These are phyloP conservation scores for Laticauda colubrina DNA, from an alignment of 2,113 vertebrate genomes.

Conservation along the genomic window DNA sequence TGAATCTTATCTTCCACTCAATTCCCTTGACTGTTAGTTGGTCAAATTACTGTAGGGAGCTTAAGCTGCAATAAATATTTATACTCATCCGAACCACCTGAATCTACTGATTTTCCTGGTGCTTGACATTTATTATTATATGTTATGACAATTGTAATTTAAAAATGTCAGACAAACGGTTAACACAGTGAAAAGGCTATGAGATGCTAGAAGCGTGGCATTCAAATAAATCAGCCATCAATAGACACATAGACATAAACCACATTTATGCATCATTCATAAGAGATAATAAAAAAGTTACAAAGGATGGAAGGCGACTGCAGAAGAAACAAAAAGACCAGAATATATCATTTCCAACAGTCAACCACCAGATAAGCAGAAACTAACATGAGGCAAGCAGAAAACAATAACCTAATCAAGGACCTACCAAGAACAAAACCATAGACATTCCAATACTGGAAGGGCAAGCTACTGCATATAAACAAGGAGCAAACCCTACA, in stretches of 20 bases:
- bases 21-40: background rate
- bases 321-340: background rate
- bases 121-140: background rate
- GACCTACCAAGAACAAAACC: too few relatives aligned
- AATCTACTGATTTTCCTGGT: background rate
- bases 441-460: too few relatives aligned
- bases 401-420: too few relatives aligned
- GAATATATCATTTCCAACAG: background rate
- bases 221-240: background rate
- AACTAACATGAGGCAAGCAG: background rate
- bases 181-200: background rate
- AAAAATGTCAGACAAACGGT: background rate
- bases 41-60: background rate
- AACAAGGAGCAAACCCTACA: too few relatives aligned
- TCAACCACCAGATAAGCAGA: background rate
- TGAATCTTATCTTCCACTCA: background rate
- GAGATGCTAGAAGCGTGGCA: background rate
- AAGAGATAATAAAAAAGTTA: background rate
- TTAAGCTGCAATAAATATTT: background rate
- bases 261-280: background rate
- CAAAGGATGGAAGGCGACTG: background rate
- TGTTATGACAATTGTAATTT: background rate
- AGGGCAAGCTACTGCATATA: too few relatives aligned
- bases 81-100: background rate
- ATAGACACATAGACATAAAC: background rate